These are phyloP conservation scores for Asobara japonica DNA, from an alignment of 1,140 invertebrate species.

Conservation along the genomic window DNA sequence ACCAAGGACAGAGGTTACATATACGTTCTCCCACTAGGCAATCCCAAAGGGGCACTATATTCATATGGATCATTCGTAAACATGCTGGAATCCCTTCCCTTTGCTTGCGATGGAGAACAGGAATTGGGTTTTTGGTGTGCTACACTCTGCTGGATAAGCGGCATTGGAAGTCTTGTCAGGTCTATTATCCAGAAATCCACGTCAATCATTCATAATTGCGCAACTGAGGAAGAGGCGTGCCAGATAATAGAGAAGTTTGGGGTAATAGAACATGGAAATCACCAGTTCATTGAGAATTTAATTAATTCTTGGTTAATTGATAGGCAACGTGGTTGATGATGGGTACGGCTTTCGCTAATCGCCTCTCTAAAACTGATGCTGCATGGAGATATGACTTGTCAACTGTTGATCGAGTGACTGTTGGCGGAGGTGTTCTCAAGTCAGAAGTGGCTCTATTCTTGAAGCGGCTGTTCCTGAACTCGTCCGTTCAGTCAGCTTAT, in stretches of 20 bases:
- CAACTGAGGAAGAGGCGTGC: constrained; percentile 36
- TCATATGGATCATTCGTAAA: constrained; percentile 28
- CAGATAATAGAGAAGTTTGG: constrained; percentile 43
- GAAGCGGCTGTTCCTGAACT: constrained; percentile 28
- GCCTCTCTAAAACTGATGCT: constrained; percentile 36
- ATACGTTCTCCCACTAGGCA: no score
- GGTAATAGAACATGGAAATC: constrained; percentile 27
- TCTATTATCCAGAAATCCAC: neutral
- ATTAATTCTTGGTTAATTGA: constrained; percentile 42
- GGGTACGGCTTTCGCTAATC: constrained; percentile 42
- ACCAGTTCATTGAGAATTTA: constrained; percentile 31
- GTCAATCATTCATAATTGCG: constrained; percentile 28
- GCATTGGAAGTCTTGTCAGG: neutral
- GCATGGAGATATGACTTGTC: constrained; percentile 42
- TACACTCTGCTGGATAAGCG: constrained; percentile 36
- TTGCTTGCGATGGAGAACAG: neutral
- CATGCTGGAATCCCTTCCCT: neutral
- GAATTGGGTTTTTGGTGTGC: neutral
- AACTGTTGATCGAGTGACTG: constrained; percentile 33
- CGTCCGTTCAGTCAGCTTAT: constrained; percentile 39
- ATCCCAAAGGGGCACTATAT: constrained; percentile 43
- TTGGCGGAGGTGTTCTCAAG: constrained; percentile 54
- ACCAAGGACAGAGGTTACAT: no score
- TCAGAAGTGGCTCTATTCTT: constrained; percentile 35
- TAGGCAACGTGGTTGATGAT: constrained; percentile 27